These are phyloP conservation scores for Microplitis mediator DNA, from an alignment of 1,140 invertebrate genomes.

Conservation along the genomic window DNA sequence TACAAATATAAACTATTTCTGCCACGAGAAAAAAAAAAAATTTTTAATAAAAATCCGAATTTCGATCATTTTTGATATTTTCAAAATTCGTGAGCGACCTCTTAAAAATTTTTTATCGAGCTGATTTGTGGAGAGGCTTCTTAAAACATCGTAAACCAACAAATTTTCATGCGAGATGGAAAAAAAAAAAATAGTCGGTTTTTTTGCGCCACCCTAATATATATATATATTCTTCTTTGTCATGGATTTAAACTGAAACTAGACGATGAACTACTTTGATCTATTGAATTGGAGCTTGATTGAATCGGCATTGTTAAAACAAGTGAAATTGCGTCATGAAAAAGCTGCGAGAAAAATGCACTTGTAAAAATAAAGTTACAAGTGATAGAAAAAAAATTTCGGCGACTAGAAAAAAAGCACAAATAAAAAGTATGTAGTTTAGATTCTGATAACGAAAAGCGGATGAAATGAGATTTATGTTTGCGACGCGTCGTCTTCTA, in stretches of 20 bases:
- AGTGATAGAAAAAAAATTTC: background rate
- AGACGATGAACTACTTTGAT: background rate
- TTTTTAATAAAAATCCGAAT: no score
- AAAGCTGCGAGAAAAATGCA: background rate
- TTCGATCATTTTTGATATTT: no score
- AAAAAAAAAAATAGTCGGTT: no score
- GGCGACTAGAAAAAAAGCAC: background rate
- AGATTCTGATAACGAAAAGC: background rate
- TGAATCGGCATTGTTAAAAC: background rate
- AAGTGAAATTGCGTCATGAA: background rate
- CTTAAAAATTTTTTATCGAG: no score
- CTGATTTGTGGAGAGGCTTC: no score
- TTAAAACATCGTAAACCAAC: no score
- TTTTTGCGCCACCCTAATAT: no score
- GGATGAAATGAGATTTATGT: background rate
- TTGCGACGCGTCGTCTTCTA: background rate
- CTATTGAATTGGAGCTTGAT: conserved; percentile 1
- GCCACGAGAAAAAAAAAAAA: no score
- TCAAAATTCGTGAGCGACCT: no score
- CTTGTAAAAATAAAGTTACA: background rate
- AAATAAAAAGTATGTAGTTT: background rate
- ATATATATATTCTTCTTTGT: no score
- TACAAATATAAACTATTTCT: no score
- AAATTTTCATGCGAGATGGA: no score
- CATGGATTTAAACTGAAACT: background rate